phyloP scores from a whole-genome alignment of 1,140 invertebrate species.

The Drosophila saltans region DNA sequence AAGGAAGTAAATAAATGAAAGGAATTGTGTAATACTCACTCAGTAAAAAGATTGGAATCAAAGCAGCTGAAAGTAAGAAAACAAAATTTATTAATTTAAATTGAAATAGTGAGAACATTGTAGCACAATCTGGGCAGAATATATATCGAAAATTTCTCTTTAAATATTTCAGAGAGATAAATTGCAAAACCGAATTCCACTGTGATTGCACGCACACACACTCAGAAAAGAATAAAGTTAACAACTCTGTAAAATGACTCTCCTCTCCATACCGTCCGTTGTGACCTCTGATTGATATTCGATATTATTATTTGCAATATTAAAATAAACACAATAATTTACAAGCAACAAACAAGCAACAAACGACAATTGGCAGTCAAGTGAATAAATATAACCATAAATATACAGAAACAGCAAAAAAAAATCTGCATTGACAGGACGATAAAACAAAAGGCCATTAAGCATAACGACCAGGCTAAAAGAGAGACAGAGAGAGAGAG shows the following conservation, averaged over 20 bases:
- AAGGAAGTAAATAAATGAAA: background rate
- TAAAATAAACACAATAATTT: constrained; percentile 45
- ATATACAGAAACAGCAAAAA: constrained; percentile 35
- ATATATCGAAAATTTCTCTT: background rate
- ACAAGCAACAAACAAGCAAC: constrained; percentile 22
- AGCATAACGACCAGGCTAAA: constrained; percentile 51
- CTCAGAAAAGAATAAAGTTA: constrained; percentile 3
- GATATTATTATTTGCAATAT: constrained; percentile 40
- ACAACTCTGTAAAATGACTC: constrained; percentile 16
- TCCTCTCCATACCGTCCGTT: background rate
- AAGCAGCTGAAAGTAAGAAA: background rate
- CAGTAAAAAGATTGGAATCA: background rate
- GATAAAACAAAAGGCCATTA: constrained; percentile 52
- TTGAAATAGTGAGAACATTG: background rate
- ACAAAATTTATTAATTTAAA: background rate
- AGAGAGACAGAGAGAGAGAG: background rate
- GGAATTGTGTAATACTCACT: background rate
- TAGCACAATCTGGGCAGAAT: background rate
- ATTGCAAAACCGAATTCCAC: background rate
- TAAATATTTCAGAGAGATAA: background rate
- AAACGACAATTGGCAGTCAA: constrained; percentile 40
- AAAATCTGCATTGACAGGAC: constrained; percentile 47
- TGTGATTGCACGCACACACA: background rate
- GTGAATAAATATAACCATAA: constrained; percentile 37
- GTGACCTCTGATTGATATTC: constrained; percentile 30